These are phyloP conservation scores for Petrolisthes manimaculis DNA, from an alignment of 2,888 invertebrate species.

Conservation along the genomic window DNA sequence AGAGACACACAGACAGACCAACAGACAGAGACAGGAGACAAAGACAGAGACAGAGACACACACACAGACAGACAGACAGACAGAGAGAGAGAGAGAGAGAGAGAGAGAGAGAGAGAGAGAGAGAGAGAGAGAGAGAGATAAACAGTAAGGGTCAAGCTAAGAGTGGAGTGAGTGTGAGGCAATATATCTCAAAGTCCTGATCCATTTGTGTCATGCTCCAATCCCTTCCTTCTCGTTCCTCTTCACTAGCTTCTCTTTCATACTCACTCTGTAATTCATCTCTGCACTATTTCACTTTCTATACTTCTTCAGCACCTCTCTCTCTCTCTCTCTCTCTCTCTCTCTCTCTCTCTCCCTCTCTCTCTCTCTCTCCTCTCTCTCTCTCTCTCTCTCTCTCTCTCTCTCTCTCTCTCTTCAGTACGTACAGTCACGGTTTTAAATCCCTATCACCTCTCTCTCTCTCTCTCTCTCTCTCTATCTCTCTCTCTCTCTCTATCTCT, in stretches of 20 bases:
- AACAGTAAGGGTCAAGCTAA: too few species aligned
- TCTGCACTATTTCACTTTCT: not conserved
- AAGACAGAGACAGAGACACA: too few species aligned
- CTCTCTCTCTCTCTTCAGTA: too few species aligned
- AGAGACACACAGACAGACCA: too few species aligned
- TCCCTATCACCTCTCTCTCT: not conserved
- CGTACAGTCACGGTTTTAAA: too few species aligned
- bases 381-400: not conserved
- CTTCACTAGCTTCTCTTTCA: not conserved
- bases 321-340: not conserved
- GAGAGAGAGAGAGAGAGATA: too few species aligned
- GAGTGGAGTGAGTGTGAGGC: too few species aligned
- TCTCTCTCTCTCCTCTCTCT: not conserved
- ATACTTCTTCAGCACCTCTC: not conserved
- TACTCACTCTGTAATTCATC: not conserved
- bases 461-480: not conserved
- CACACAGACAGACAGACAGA: too few species aligned
- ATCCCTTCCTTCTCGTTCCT: not conserved
- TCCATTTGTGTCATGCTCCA: not conserved
- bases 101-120: too few species aligned
- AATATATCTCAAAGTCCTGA: not conserved
- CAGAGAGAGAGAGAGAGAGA: too few species aligned
- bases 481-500: not conserved
- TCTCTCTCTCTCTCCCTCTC: not conserved
- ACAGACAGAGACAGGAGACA: too few species aligned